A percentile compares a stretch with the other conserved stretches of the same genome.
These are phyloP conservation scores for Sebastes flavidus DNA, from an alignment of 2,797 vertebrate genomes.

Conservation along the genomic window DNA sequence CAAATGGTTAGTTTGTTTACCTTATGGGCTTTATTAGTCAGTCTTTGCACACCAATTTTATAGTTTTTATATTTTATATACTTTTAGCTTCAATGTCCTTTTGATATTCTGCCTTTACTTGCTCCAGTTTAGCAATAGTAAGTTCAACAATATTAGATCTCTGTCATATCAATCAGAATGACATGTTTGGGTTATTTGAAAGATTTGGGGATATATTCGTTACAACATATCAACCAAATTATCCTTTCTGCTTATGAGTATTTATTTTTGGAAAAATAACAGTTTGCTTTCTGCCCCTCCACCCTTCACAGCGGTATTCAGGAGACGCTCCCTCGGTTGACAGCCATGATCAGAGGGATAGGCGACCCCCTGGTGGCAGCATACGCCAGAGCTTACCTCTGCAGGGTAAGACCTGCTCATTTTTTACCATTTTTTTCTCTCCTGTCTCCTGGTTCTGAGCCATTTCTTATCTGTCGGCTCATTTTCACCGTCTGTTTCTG, in stretches of 20 bases:
- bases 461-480: not conserved
- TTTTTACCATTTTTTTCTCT: not conserved
- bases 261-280: no score
- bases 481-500: not conserved
- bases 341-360: slow-evolving; percentile 93
- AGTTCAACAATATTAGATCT: not conserved
- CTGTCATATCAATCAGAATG: not conserved
- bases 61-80: not conserved
- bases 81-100: not conserved
- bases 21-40: not conserved
- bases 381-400: slow-evolving; percentile 95
- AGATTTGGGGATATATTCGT: not conserved
- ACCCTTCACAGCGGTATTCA: slow-evolving; percentile 87
- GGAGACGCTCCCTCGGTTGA: slow-evolving; percentile 92
- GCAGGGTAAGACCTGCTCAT: slow-evolving; percentile 85
- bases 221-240: not conserved
- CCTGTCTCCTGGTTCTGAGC: not conserved
- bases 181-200: not conserved
- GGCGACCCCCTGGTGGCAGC: slow-evolving; percentile 96
- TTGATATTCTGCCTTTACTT: not conserved
- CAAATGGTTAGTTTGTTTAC: slow-evolving; percentile 84
- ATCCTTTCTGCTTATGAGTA: not conserved
- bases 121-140: not conserved
- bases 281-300: not conserved
- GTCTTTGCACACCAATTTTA: not conserved